A percentile compares a stretch with the other conserved stretches of the same genome.
These are phyloP conservation scores for Julus scanicus DNA, from an alignment of 2,888 invertebrate genomes.

Conservation along the genomic window DNA sequence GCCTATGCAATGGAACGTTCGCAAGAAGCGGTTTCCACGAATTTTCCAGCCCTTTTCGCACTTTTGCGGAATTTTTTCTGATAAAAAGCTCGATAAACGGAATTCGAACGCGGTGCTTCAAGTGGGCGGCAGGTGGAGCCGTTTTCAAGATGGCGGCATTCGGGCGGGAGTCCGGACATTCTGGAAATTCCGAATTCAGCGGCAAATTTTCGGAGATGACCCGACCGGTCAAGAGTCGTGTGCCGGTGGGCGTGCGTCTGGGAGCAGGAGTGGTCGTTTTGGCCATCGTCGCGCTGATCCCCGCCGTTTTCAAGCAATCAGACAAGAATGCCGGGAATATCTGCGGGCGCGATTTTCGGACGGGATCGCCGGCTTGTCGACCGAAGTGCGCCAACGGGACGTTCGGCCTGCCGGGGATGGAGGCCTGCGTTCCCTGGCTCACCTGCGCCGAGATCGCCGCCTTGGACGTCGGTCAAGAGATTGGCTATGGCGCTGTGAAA, in stretches of 20 bases:
- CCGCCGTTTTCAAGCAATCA: neutral
- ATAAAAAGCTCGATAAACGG: too few species aligned
- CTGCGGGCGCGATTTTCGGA: neutral
- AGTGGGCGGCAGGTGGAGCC: too few species aligned
- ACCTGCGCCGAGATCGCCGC: conserved; percentile 61
- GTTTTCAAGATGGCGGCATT: neutral
- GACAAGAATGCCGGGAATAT: neutral
- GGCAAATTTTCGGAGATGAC: neutral
- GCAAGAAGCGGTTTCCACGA: too few species aligned
- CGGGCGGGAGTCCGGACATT: neutral
- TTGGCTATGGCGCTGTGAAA: conserved; percentile 65
- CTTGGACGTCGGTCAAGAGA: conserved; percentile 60
- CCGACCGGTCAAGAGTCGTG: neutral
- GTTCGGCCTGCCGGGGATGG: conserved; percentile 59
- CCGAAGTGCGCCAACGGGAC: conserved; percentile 36
- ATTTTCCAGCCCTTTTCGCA: too few species aligned
- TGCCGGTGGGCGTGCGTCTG: neutral
- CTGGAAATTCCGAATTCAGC: neutral
- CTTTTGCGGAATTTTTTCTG: too few species aligned
- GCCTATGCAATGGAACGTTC: too few species aligned
- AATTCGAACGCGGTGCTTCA: too few species aligned
- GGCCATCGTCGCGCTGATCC: neutral
- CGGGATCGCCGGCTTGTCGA: neutral
- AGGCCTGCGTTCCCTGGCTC: conserved; percentile 63
- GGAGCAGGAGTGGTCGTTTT: neutral